Percentiles rank a stretch among this genome's conserved stretches.
phyloP scores from a whole-genome alignment of 2,113 vertebrate genomes.

The Rhabdornis inornatus region DNA sequence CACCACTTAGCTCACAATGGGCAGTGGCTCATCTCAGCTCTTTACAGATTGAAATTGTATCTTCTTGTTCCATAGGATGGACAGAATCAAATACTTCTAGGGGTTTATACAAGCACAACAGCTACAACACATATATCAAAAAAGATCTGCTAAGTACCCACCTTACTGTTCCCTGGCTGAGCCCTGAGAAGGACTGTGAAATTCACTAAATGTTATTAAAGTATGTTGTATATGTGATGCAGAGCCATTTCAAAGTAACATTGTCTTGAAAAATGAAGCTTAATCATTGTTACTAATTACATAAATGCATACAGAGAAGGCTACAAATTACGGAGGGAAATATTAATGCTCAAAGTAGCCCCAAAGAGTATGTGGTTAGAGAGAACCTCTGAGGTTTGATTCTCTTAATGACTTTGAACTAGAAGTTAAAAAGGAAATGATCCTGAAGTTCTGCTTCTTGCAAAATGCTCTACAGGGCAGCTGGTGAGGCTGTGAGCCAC shows the following conservation, averaged over 20 bases:
- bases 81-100: not conserved
- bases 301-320: not conserved
- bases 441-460: not conserved
- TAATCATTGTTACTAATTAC: not conserved
- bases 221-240: not conserved
- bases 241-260: not conserved
- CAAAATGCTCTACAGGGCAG: not conserved
- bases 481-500: not conserved
- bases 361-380: not conserved
- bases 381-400: not conserved
- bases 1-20: not conserved
- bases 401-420: not conserved
- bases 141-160: not conserved
- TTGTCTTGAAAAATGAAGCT: not conserved
- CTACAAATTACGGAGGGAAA: not conserved
- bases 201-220: not conserved
- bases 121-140: not conserved
- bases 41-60: not conserved
- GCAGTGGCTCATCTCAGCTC: not conserved
- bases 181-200: not conserved
- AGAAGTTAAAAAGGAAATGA: not conserved
- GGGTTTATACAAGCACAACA: not conserved
- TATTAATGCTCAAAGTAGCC: not conserved
- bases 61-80: not conserved
- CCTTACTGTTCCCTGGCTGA: not conserved